Base-by-base conservation (phyloP, 2,888 invertebrate species). In the Hesperia comma region DNA sequence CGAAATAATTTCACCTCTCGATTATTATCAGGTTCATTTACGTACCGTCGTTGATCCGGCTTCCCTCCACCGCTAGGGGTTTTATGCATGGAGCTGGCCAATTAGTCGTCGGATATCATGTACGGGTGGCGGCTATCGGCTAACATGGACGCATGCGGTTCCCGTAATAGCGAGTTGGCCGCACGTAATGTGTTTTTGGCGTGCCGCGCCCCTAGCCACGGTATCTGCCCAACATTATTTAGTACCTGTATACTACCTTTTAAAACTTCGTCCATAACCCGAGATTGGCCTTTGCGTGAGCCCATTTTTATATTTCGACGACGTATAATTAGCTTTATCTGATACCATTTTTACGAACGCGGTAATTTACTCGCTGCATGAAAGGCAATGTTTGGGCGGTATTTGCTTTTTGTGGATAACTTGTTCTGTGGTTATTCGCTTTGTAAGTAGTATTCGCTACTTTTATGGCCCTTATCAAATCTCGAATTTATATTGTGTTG, bases 131-230 rank as follows among this genome's bases (percentile, higher is more conserved):
- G 82, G 84, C 85, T 85, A 87, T 86, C 85, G 87, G 83, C 79
- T 73, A 76, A 77, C 82, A 81, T 75, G 82, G 82, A 80, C 84
- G 87, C 89, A 83, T 89, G 90, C 80, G 91, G 91, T 90, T 84
- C 84, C 90, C 88, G 83, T 89, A 88, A 90, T 87, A 86, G 88
- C 87, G 82, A 85, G 85, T 87, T 81, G 85, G 83, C 79, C 83
- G 86, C 77, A 80, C 79, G 82, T 90, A 91, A 90, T 90, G 89
- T 86, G 86, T 87, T 88, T 87, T 87, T 90, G 86, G 88, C 91
- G 90, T 90, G 91, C 86, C 86, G 86, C 85, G 84, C 86, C 85
- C 83, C 78, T 79, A 72, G 75, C 83, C 82, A 75, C 86, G 85
- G 86, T 87, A 87, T 86, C 87, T 86, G 80, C 88, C 83, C 81